Evolutionary conservation across 2,797 vertebrate genomes (phyloP), one percentile per base, ranked within the genome.

Genomic region (Lates japonicus): DNA sequence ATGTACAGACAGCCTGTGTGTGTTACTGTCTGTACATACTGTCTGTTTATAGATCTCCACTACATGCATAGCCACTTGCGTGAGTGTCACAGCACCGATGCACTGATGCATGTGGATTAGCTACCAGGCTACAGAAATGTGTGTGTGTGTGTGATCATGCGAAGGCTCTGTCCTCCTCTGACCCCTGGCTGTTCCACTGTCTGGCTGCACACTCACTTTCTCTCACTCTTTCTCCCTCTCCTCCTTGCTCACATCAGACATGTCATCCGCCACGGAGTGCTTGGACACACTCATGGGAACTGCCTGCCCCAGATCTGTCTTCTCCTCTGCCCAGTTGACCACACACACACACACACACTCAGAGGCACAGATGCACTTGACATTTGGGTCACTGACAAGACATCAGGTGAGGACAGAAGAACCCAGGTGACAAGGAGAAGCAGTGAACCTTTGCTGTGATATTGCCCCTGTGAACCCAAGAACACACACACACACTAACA

Each of bases 231-330:
- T 59, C 70, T 58, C 74, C 68, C 78, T 81, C 76, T 76, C 75
- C 71, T 83, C 73, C 65, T 62, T 72, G 82, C 87, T 90, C 91
- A 88, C 88, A 91, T 94, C 92, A 90, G 87, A 92, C 86, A 88
- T 93, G 93, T 90, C 90, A 92, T 91, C 87, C 52, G 11, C 80
- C 17, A 42, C 61, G 5, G 68, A 82, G 87, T 41, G 42, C 87
- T 73, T 35, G 48, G 86, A 91, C 88, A 90, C 82, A 87, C 92
- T 92, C 89, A 77, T 87, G 93, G 93, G 93, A 94, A 81, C 87
- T 71, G 88, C 86, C 82, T 92, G 93, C 93, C 94, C 93, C 90
- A 93, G 91, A 93, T 94, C 92, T 92, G 94, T 94, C 93, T 90
- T 72, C 85, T 90, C 29, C 75, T 82, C 81, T 85, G 78, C 87